Evolutionary conservation across 2,113 vertebrate genomes (phyloP), one percentile per base, ranked within the genome.

Genomic region (Spea bombifrons): DNA sequence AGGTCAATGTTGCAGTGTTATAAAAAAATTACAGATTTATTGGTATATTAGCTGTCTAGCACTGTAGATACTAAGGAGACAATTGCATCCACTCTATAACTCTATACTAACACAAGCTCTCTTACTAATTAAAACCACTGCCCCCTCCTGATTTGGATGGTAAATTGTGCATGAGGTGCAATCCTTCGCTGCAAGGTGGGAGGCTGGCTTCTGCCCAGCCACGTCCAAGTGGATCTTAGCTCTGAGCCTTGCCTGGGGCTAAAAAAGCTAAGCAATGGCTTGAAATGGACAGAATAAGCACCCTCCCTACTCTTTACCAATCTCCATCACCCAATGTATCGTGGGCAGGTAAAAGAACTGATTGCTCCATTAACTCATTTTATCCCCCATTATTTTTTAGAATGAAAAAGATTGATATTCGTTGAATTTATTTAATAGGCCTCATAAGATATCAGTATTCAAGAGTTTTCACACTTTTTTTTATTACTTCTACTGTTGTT

Each of bases 191-290:
- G 75, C 10, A 53, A 46, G 81, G 82, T 66, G 82, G 83, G 81
- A 71, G 78, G 71, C 76, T 75, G 84, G 76, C 74, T 13, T 30
- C 10, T 4, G 79, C 84, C 82, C 83, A 82, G 83, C 70, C 67
- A 0, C 66, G 17, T 52, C 59, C 75, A 64, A 71, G 75, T 64
- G 76, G 50, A 80, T 79, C 71, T 83, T 83, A 4, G 84, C 87
- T 81, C 66, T 12, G n/a, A 81, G 87, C 85, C 65, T 82, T 45
- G 87, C 86, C 84, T 82, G 71, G 61, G 85, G 85, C 84, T 85
- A 84, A 64, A 76, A 30, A 84, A 73, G 79, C 77, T 80, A 67
- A 45, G 83, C 80, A 3, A 46, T 17, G n/a, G 43, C 53, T 63
- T 78, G 30, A 67, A 45, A 50, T 76, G 80, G 59, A 70, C 57